These are phyloP conservation scores for Mylabris sibirica DNA, from an alignment of 2,888 invertebrate genomes.

Conservation along the genomic window DNA sequence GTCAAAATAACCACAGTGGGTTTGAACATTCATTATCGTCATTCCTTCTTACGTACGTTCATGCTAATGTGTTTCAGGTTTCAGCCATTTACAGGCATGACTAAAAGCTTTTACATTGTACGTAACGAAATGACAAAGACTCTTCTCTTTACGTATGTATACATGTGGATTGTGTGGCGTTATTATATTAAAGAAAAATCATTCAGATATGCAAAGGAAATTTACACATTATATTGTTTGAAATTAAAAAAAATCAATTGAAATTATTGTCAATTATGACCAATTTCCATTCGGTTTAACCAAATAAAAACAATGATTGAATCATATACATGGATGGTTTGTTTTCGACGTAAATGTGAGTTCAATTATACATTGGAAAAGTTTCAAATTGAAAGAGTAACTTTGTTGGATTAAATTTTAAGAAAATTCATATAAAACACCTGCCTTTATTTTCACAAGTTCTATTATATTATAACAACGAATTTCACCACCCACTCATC, in stretches of 20 bases:
- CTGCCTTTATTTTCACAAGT: not conserved
- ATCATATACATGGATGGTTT: not conserved
- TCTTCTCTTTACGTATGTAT: not conserved
- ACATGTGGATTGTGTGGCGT: not conserved
- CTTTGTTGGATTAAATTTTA: not conserved
- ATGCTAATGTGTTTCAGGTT: constrained; percentile 35
- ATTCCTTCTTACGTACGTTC: constrained; percentile 35
- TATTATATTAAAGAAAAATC: not conserved
- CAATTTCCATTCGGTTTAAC: not conserved
- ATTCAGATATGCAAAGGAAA: not conserved
- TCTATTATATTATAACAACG: too few species aligned
- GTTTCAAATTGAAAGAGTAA: not conserved
- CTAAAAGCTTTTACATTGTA: constrained; percentile 31
- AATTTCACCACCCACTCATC: too few species aligned
- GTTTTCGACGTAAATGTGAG: not conserved
- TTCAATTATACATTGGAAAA: not conserved
- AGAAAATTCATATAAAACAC: not conserved
- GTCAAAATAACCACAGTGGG: constrained; percentile 42
- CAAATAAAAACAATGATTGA: not conserved
- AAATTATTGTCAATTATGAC: not conserved
- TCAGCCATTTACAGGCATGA: constrained; percentile 35
- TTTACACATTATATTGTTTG: not conserved
- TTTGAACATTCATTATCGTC: constrained; percentile 38
- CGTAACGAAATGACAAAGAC: constrained; percentile 23
- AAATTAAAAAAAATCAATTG: not conserved